These are phyloP conservation scores for Baronia brevicornis DNA, from an alignment of 2,888 invertebrate genomes.

Conservation along the genomic window DNA sequence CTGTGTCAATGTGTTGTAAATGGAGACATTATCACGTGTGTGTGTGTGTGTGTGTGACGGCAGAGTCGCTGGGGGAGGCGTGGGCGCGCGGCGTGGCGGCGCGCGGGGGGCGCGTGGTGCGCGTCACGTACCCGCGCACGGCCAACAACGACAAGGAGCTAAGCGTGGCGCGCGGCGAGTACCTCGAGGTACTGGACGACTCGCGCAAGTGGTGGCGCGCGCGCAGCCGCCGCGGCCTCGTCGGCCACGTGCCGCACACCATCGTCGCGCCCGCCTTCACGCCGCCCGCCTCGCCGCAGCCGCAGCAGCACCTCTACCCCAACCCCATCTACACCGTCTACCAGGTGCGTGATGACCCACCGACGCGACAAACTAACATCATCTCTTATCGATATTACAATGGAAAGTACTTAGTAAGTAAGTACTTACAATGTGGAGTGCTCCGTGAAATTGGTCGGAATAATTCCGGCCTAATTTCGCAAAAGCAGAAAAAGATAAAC, in stretches of 20 bases:
- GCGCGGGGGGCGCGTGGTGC: slow-evolving; percentile 86
- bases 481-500: no score
- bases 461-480: no score
- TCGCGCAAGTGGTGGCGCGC: slow-evolving; percentile 99
- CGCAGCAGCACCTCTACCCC: slow-evolving; percentile 83
- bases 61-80: slow-evolving; percentile 70
- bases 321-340: slow-evolving; percentile 81
- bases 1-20: no score
- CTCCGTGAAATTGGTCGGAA: no score
- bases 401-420: no score
- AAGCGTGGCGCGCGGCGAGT: slow-evolving; percentile 96
- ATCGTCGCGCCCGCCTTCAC: slow-evolving; percentile 97
- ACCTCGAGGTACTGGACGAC: slow-evolving; percentile 96
- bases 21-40: no score
- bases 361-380: slow-evolving; percentile 17
- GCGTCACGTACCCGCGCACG: slow-evolving; percentile 96
- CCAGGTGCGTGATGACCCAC: slow-evolving; percentile 23
- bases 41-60: no score
- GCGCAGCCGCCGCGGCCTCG: slow-evolving; percentile 91
- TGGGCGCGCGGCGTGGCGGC: slow-evolving; percentile 85
- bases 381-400: background rate
- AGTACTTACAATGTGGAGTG: no score
- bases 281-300: slow-evolving; percentile 84
- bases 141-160: slow-evolving; percentile 99
- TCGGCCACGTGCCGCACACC: slow-evolving; percentile 98